Base-by-base conservation (phyloP, 2,888 invertebrate genomes). In the Allophyes oxyacanthae region DNA sequence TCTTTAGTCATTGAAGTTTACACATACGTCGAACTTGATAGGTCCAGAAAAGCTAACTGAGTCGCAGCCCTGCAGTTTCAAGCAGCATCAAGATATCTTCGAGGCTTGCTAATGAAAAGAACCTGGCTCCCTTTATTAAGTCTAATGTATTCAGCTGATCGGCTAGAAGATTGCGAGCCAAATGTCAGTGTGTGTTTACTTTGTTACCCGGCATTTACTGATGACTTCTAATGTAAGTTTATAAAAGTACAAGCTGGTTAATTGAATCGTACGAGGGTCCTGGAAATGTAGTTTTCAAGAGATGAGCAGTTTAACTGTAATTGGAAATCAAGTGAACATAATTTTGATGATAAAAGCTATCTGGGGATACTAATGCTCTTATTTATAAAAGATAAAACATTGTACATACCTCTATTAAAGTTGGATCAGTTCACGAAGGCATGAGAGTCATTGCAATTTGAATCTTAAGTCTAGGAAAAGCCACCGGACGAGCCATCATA, bases 81-180 rank as follows among this genome's bases (percentile, higher is more conserved):
- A 57, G 51, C 56, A 72, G 71, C 89, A 92, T 92, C 92, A 81
- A 84, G 93, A 93, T 93, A 88, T 83, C 77, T 38, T 74, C 79
- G 58, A 77, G 77, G 80, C 83, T 76, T 82, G 79, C 89, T 92
- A 93, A 92, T 93, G 92, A 91, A 90, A 91, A 87, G 86, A 87
- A 85, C 86, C 87, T 85, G 88, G 90, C 85, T 83, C 82, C 84
- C 90, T 91, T 92, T 93, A 93, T 93, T 92, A 93, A 90, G 86
- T 84, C 88, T 92, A 92, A 93, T 92, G 89, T 92, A 92, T 92
- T 86, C 93, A 86, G 75, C 67, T 69, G 91, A 91, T 90, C 83
- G 75, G 79, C 84, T 84, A 85, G 83, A 69, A 61, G 91, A 91
- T 91, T 87, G 80, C 65, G 51, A 72, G 81, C 80, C 84, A 89